A percentile compares a stretch with the other conserved stretches of the same genome.
These are phyloP conservation scores for Sinosuthora webbiana DNA, from an alignment of 2,113 vertebrate species.

Conservation along the genomic window DNA sequence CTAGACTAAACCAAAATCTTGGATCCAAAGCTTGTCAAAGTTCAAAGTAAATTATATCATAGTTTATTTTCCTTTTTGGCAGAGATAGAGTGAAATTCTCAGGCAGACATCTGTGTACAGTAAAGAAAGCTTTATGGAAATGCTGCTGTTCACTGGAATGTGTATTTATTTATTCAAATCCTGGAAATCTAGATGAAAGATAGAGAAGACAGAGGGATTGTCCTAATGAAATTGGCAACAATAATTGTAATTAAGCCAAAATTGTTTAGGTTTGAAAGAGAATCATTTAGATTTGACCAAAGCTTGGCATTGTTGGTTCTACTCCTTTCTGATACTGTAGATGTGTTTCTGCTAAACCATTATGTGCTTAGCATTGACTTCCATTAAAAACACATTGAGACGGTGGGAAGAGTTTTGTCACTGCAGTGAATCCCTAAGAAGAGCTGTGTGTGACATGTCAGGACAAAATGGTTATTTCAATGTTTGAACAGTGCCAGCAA, in stretches of 20 bases:
- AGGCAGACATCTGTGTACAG: background rate
- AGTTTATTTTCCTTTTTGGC: background rate
- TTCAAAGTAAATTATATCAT: background rate
- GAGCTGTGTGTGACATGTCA: background rate
- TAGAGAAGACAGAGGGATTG: background rate
- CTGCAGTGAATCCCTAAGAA: background rate
- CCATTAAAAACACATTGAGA: background rate
- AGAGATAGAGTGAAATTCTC: background rate
- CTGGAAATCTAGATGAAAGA: background rate
- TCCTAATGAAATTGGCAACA: background rate
- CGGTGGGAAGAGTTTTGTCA: background rate
- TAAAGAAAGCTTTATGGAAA: background rate
- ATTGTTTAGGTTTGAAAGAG: background rate
- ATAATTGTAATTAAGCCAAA: background rate
- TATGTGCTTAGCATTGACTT: background rate
- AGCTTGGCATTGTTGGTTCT: background rate
- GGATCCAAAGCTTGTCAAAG: background rate
- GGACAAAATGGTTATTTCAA: background rate
- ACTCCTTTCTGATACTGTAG: background rate
- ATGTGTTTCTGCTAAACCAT: background rate
- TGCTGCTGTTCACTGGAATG: background rate
- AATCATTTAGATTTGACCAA: background rate
- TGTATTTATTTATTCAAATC: background rate
- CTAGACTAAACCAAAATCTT: conserved; percentile 24
- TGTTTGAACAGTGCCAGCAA: background rate